Percentiles rank a stretch among this genome's conserved stretches.
phyloP scores from a whole-genome alignment of 2,113 vertebrate genomes.

The Ophthalmolycus amberensis region DNA sequence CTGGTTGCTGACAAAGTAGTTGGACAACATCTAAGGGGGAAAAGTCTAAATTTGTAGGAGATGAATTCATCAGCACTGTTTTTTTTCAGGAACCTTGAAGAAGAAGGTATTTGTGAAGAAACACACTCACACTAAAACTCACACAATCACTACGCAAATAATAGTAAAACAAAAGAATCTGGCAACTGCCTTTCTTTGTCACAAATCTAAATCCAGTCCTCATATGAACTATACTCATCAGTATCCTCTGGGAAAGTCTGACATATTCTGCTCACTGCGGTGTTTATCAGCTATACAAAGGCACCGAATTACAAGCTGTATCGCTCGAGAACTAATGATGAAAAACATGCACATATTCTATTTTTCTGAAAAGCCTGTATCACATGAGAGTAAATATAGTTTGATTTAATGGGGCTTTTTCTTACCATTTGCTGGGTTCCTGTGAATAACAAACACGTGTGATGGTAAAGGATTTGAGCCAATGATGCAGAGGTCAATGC shows the following conservation, averaged over 20 bases:
- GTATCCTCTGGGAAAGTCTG: slow-evolving; percentile 10
- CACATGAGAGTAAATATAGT: slow-evolving; percentile 6
- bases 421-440: background rate
- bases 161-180: background rate
- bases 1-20: background rate
- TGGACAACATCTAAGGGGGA: background rate
- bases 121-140: background rate
- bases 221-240: slow-evolving; percentile 26
- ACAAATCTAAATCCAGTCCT: background rate
- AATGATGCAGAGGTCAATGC: background rate
- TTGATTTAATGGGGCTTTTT: background rate
- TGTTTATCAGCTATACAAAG: slow-evolving; percentile 28
- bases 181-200: background rate
- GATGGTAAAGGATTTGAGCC: background rate
- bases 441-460: background rate
- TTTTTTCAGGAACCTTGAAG: background rate
- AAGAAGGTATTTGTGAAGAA: background rate
- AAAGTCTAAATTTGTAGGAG: background rate
- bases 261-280: slow-evolving; percentile 10
- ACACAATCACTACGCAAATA: slow-evolving; percentile 19
- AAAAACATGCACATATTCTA: background rate
- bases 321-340: background rate
- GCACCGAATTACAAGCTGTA: slow-evolving; percentile 15
- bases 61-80: background rate
- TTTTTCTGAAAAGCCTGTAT: background rate